Base-by-base conservation (phyloP, 2,888 invertebrate species). In the Ethmia dodecea region DNA sequence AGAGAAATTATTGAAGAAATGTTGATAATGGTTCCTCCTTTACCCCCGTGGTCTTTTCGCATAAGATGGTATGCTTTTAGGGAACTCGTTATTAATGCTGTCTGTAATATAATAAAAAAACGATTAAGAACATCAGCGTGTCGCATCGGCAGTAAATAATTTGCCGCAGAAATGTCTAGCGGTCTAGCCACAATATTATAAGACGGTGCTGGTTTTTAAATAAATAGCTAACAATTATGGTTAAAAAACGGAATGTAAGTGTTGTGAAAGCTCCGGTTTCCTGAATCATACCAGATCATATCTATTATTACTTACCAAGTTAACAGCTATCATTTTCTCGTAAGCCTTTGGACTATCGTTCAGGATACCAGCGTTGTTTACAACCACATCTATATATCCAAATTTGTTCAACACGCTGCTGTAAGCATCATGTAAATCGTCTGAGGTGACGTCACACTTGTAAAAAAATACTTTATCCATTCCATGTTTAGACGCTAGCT, bases 11-110 rank as follows among this genome's bases (percentile, higher is more conserved):
- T 65, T 0, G 83, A 83, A 0, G 83, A 74, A 24, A 83, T 70
- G 35, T 84, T 84, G 13, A 83, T 57, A 12, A 84, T 69, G 0
- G 79, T 72, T 0, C 83, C 84, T 0, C 83, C 83, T 36, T 40
- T 63, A 0, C 81, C 83, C 0, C 68, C 67, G 8, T 59, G 56
- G 30, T 79, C 80, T 40, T 64, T 66, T 1, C 79, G 65, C 83
- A 84, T 84, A 24, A 70, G 35, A 3, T 75, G 60, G 26, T 64
- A 72, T 0, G 83, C 80, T 52, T 66, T 78, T 4, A 83, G 49
- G 0, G 83, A 73, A 34, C 72, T 74, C 4, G 56, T 71, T 27
- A 83, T 66, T 5, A 79, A 35, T 0, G 76, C 77, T 8, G 74
- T 66, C 83, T 83, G 65, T 33, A 71, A 74, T 12, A 33, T 34